Evolutionary conservation across 2,113 vertebrate species (phyloP).

Genomic region (Anthoscopus minutus): DNA sequence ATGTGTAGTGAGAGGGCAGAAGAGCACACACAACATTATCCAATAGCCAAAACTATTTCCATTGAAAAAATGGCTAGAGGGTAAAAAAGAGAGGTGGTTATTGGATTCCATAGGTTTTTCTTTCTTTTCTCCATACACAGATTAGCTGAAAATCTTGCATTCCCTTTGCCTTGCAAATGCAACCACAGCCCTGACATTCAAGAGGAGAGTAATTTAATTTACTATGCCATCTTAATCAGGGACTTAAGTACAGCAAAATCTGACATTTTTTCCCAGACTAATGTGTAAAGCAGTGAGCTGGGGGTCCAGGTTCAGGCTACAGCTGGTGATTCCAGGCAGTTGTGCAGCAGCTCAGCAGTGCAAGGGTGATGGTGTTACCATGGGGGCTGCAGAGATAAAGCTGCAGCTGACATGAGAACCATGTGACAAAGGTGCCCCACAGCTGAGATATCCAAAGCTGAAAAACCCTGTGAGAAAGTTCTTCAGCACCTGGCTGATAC

Average conservation of each 20-base stretch:
- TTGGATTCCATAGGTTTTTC: neutral
- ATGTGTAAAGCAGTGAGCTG: neutral
- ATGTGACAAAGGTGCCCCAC: neutral
- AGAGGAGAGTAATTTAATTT: neutral
- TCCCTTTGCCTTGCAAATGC: neutral
- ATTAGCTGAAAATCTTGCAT: neutral
- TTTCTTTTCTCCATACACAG: neutral
- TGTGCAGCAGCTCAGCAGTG: neutral
- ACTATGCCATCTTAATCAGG: neutral
- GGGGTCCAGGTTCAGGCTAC: neutral
- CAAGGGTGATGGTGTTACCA: neutral
- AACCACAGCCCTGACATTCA: neutral
- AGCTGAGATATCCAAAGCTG: neutral
- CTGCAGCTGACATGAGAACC: neutral
- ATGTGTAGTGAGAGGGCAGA: neutral
- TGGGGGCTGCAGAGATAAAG: neutral
- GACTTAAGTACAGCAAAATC: neutral
- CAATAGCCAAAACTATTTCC: neutral
- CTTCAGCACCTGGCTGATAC: neutral
- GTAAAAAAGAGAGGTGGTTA: neutral
- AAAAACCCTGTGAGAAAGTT: neutral
- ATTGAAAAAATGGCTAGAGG: neutral
- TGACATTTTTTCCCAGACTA: neutral
- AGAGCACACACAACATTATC: neutral
- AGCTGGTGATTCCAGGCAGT: neutral